A percentile compares a stretch with the other conserved stretches of the same genome.
These are phyloP conservation scores for Otocyon megalotis DNA, from an alignment of 2,113 vertebrate genomes.

Conservation along the genomic window DNA sequence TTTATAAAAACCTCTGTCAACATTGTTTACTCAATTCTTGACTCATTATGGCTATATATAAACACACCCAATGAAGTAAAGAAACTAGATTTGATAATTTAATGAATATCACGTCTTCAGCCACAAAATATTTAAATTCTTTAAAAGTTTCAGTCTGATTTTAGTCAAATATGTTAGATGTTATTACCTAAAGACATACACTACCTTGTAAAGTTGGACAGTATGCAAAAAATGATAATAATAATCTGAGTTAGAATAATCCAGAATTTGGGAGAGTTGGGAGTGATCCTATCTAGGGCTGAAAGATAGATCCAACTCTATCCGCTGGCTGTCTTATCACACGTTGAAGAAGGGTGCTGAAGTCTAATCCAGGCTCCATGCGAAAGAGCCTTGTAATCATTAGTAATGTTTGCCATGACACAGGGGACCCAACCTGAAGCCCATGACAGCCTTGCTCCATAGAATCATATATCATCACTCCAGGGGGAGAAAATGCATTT, in stretches of 20 bases:
- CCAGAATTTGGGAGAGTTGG: not conserved
- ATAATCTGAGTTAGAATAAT: not conserved
- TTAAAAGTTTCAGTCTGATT: not conserved
- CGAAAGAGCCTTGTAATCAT: not conserved
- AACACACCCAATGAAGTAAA: not conserved
- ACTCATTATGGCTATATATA: not conserved
- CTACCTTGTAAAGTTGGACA: conserved; percentile 43
- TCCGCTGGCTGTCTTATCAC: not conserved
- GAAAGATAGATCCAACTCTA: not conserved
- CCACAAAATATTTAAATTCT: not conserved
- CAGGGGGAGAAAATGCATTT: not conserved
- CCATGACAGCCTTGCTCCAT: not conserved
- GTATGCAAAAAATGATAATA: not conserved
- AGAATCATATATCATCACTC: not conserved
- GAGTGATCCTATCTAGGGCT: not conserved
- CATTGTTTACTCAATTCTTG: not conserved
- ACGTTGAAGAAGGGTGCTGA: no score
- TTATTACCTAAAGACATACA: not conserved
- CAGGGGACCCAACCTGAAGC: not conserved
- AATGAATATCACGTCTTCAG: not conserved
- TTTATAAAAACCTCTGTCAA: conserved; percentile 13
- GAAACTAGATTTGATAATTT: not conserved
- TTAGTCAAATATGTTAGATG: not conserved
- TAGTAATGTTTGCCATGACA: not conserved
- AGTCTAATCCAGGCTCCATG: fast-evolving